Evolutionary conservation across 2,888 invertebrate species (phyloP), one percentile per base, ranked within the genome.

Genomic region (Erebia epiphron): DNA sequence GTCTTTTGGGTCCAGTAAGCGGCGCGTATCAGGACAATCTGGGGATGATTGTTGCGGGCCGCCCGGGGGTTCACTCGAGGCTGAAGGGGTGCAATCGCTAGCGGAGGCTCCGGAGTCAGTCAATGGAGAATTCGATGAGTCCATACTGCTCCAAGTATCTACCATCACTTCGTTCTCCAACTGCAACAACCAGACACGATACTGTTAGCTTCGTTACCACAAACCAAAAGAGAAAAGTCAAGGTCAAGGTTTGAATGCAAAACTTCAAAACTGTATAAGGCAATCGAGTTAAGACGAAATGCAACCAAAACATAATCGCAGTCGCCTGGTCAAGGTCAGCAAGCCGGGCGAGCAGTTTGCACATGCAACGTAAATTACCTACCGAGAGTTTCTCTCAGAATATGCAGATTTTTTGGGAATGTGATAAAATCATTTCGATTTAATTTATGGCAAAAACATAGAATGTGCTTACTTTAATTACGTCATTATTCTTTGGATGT

Each of bases 81-180:
- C 91, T 63, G 92, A 92, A 52, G 92, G 92, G 76, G 90, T 89
- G 85, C 91, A 92, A 82, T 92, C 92, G 82, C 91, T 93, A 81
- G 91, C 93, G 75, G 93, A 92, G 63, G 93, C 92, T 81, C 88
- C 93, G 75, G 93, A 93, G 80, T 93, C 93, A 79, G 93, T 93
- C 83, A 93, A 85, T 79, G 93, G 93, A 75, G 94, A 93, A 85
- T 92, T 92, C 76, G 93, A 91, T 74, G 93, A 93, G 86, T 94
- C 94, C 94, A 94, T 94, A 77, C 92, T 94, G 92, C 92, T 93
- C 93, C 93, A 94, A 72, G 92, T 90, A 87, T 94, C 93, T 86
- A 92, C 89, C 91, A 92, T 92, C 78, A 94, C 92, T 91, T 93
- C 93, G 91, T 93, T 93, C 90, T 93, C 93, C 94, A 93, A 92